phyloP scores from a whole-genome alignment of 1,140 invertebrate species.

The Batillaria attramentaria region DNA sequence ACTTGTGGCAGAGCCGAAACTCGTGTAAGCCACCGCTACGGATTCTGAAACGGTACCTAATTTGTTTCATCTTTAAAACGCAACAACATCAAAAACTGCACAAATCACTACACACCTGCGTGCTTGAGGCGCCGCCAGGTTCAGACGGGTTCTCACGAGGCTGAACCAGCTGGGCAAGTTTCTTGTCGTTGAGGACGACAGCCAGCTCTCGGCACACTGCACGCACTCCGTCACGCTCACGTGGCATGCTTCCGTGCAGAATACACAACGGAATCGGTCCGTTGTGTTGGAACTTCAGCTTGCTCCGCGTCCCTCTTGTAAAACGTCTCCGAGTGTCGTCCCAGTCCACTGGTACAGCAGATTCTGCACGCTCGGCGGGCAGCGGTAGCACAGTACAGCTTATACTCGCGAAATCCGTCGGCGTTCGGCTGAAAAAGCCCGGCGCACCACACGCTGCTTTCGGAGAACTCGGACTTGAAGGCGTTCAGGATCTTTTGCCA shows the following conservation, averaged over 20 bases:
- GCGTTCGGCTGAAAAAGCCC: slow-evolving; percentile 13
- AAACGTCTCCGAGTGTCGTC: neutral
- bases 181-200: too few species aligned
- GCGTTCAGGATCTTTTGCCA: slow-evolving; percentile 1
- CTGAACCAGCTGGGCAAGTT: too few species aligned
- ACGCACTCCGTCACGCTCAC: neutral
- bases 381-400: neutral
- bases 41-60: too few species aligned
- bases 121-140: too few species aligned
- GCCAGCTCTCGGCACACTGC: neutral
- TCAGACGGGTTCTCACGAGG: too few species aligned
- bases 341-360: slow-evolving; percentile 31
- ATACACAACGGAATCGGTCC: slow-evolving; percentile 21
- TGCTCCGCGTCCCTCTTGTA: slow-evolving; percentile 22
- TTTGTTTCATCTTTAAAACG: too few species aligned
- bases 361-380: slow-evolving; percentile 11
- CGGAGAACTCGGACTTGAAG: neutral
- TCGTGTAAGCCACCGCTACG: too few species aligned
- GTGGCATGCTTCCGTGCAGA: neutral
- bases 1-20: too few species aligned
- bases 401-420: neutral
- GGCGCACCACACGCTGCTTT: slow-evolving; percentile 4
- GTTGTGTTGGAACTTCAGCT: neutral
- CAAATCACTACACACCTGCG: too few species aligned
- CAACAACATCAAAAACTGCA: too few species aligned